A percentile compares a stretch with the other conserved stretches of the same genome.
Evolutionary conservation across 2,888 invertebrate genomes (phyloP).

Genomic region (Thecocarcelia acutangulata): DNA sequence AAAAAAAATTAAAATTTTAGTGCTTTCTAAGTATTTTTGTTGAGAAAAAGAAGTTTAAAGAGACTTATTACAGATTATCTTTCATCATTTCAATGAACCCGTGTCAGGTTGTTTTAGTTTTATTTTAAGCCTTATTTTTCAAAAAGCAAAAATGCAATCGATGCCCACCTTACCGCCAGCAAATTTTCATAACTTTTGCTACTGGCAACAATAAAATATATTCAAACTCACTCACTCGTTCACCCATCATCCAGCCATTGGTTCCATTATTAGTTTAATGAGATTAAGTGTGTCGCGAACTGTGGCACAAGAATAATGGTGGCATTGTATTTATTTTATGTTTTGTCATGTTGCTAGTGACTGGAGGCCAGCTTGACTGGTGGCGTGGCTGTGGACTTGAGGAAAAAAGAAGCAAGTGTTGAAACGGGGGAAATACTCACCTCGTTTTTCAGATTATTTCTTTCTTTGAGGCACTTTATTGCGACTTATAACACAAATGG

Average conservation of each 20-base stretch:
- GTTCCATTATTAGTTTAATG: constrained; percentile 72
- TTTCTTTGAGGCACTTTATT: constrained; percentile 15
- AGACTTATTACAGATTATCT: constrained; percentile 73
- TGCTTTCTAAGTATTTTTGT: constrained; percentile 27
- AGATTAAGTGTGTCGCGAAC: constrained; percentile 74
- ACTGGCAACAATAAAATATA: neutral
- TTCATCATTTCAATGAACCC: constrained; percentile 59
- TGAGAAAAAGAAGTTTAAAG: constrained; percentile 58
- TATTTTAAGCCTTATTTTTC: constrained; percentile 13
- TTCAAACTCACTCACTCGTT: neutral
- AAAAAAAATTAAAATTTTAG: constrained; percentile 30
- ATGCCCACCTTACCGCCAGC: constrained; percentile 14
- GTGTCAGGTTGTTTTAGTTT: constrained; percentile 54
- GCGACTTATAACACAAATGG: constrained; percentile 59
- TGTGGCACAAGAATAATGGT: constrained; percentile 70
- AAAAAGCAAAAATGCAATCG: no score
- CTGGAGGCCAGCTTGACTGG: constrained; percentile 20
- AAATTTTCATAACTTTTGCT: constrained; percentile 27
- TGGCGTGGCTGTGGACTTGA: constrained; percentile 28
- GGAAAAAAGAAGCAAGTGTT: neutral
- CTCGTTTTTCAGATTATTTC: constrained; percentile 30
- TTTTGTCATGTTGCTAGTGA: constrained; percentile 53
- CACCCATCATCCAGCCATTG: constrained; percentile 47
- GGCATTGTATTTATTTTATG: constrained; percentile 55
- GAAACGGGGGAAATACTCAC: constrained; percentile 13